Evolutionary conservation across 2,888 invertebrate genomes (phyloP).

Genomic region (Lysandra coridon): DNA sequence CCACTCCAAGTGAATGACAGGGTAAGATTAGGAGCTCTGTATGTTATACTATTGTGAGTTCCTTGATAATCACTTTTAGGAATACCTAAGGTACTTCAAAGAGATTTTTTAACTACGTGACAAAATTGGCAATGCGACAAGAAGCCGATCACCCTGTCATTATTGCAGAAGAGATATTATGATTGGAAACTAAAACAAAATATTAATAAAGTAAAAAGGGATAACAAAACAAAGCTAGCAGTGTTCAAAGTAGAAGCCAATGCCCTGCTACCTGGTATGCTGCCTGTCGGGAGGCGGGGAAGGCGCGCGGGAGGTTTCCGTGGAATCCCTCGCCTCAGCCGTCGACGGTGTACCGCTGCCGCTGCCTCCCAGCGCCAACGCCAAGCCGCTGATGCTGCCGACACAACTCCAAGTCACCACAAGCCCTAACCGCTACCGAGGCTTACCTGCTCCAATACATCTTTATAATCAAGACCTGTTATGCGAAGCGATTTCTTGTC

Average conservation of each 20-base stretch:
- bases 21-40: not conserved
- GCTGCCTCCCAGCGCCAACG: slow-evolving; percentile 78
- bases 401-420: slow-evolving; percentile 79
- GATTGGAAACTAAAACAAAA: not conserved
- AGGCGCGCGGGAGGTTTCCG: slow-evolving; percentile 71
- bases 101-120: not conserved
- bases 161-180: not conserved
- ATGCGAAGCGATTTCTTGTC: not conserved
- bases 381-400: slow-evolving; percentile 81
- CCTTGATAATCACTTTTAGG: not conserved
- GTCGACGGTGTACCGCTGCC: slow-evolving; percentile 66
- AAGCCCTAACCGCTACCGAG: slow-evolving; percentile 63
- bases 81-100: not conserved
- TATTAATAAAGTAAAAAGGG: not conserved
- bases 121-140: not conserved
- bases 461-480: slow-evolving; percentile 7
- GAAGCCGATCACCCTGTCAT: not conserved
- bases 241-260: slow-evolving; percentile 63
- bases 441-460: slow-evolving; percentile 69
- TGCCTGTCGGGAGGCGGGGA: slow-evolving; percentile 74
- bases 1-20: slow-evolving; percentile 3
- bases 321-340: slow-evolving; percentile 61
- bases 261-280: slow-evolving; percentile 73
- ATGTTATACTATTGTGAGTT: not conserved
- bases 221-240: slow-evolving; percentile 48